Evolutionary conservation across 2,113 vertebrate species (phyloP).

Genomic region (Rutilus rutilus): DNA sequence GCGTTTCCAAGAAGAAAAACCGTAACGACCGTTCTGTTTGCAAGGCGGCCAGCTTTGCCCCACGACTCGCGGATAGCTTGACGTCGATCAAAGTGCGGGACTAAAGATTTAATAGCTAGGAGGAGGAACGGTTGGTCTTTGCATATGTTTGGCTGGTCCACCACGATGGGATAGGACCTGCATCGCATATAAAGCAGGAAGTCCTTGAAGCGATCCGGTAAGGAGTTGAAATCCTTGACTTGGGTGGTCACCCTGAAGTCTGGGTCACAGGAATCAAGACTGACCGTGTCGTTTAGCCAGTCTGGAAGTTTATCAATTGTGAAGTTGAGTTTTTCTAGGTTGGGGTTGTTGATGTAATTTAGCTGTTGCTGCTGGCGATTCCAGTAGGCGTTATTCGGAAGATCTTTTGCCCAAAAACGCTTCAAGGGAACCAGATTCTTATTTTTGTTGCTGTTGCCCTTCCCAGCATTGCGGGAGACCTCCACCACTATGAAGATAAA

Average conservation of each 20-base stretch:
- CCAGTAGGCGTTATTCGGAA: constrained; percentile 75
- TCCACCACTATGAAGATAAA: constrained; percentile 77
- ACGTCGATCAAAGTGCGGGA: constrained; percentile 81
- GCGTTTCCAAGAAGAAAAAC: constrained; percentile 84
- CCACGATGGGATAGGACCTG: constrained; percentile 73
- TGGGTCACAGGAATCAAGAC: constrained; percentile 62
- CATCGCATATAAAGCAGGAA: constrained; percentile 83
- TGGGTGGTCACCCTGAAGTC: constrained; percentile 64
- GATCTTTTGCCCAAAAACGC: constrained; percentile 71
- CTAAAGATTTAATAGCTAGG: constrained; percentile 84
- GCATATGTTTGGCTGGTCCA: constrained; percentile 77
- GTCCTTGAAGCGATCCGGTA: constrained; percentile 76
- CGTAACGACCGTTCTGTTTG: constrained; percentile 70
- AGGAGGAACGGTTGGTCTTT: constrained; percentile 78
- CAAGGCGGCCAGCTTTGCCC: constrained; percentile 72
- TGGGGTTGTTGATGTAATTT: constrained; percentile 68
- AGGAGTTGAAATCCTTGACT: constrained; percentile 78
- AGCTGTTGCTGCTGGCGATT: constrained; percentile 81
- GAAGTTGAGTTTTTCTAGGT: constrained; percentile 47
- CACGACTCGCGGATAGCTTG: constrained; percentile 87
- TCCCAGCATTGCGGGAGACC: constrained; percentile 63
- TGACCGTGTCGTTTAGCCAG: constrained; percentile 64
- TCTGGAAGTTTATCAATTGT: constrained; percentile 36
- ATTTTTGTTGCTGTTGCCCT: constrained; percentile 57
- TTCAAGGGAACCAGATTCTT: constrained; percentile 65